Conservation (phyloP, 2,113 vertebrate species). For the Orycteropus afer region DNA sequence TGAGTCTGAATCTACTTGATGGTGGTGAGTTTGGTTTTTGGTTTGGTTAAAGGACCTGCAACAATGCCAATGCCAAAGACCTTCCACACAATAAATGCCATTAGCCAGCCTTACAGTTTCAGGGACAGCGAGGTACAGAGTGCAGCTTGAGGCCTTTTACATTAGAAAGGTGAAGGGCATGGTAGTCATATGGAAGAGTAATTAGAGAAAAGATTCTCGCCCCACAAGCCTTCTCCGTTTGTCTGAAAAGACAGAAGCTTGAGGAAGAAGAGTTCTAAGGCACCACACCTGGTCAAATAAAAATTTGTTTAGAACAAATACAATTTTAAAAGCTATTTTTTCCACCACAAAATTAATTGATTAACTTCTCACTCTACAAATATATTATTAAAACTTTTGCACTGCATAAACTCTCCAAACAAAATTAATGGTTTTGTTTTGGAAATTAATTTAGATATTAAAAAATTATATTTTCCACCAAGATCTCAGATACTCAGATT, state of each 20-base stretch:
- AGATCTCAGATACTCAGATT: conserved; percentile 95
- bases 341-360: conserved; percentile 86
- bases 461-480: conserved; percentile 95
- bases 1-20: too few species aligned
- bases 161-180: neutral
- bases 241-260: conserved; percentile 21
- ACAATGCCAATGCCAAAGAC: neutral
- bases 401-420: conserved; percentile 87
- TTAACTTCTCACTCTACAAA: conserved; percentile 85
- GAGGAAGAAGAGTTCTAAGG: conserved; percentile 71
- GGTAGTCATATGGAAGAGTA: neutral
- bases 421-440: conserved; percentile 94
- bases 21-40: too few species aligned
- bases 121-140: neutral
- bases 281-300: conserved; percentile 85
- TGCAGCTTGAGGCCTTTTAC: neutral
- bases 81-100: neutral
- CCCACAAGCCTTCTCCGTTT: conserved; percentile 34
- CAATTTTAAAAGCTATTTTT: conserved; percentile 85
- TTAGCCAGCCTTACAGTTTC: neutral
- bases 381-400: conserved; percentile 90
- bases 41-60: neutral
- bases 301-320: conserved; percentile 86
- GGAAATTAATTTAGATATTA: conserved; percentile 94
- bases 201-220: neutral